Evolutionary conservation across 2,797 vertebrate species (phyloP), one percentile per base, ranked within the genome.

Genomic region (Callimico goeldii): DNA sequence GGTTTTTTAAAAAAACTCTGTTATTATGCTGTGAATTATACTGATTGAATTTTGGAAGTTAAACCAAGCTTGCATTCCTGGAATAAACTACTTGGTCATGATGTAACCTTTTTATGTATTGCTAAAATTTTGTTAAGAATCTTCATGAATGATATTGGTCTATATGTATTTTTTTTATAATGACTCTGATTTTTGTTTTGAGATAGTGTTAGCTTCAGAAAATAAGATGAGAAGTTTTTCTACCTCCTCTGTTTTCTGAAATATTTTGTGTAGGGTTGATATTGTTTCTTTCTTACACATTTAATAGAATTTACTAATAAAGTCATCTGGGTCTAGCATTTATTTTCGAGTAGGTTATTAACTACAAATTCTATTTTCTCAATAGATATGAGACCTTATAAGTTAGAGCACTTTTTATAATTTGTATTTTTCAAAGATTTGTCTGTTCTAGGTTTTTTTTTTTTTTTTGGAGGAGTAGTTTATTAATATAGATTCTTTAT

Each of bases 81-180:
- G 30, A 28, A 30, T 67, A 90, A 90, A 67, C 11, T 12, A 58
- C 28, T 80, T 86, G 41, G 41, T 86, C 20, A 80, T 33, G 4
- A 55, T 77, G 22, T 64, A 67, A 30, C 14, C 15, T 76, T 90
- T 84, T 70, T 84, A 70, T 61, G 26, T 58, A 72, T 72, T 58
- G 20, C 57, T 88, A 43, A 93, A 90, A 85, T 92, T 95, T 92
- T 91, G 15, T 48, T 82, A 48, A 85, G n/a, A 72, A 88, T 82
- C 12, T 90, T 88, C 36, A 61, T 70, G 41, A 90, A 94, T 9
- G 28, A 82, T 88, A 70, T 70, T 58, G 57, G 55, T 91, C 24
- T 82, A 0, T 80, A 86, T 55, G 75, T 85, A 88, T 94, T 84
- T 11, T 93, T 81, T 83, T 73, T 90, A 2, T 4, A 36, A 72